phyloP scores from a whole-genome alignment of 2,888 invertebrate genomes.

The Idaea biselata region DNA sequence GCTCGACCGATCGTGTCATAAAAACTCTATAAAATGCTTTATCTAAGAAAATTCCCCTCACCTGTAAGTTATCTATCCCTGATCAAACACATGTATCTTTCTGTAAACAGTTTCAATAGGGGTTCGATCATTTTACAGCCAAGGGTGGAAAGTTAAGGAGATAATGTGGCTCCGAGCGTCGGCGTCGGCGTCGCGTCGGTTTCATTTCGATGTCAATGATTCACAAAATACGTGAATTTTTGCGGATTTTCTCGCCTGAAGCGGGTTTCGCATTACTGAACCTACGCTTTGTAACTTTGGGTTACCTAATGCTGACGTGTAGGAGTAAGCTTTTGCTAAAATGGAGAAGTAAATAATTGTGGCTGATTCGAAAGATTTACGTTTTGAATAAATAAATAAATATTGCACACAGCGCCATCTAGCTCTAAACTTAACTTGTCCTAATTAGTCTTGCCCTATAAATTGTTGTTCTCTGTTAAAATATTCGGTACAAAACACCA shows the following conservation, averaged over 20 bases:
- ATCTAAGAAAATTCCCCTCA: background rate
- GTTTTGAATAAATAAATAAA: no score
- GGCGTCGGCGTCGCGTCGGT: conserved; percentile 20
- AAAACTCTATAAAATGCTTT: background rate
- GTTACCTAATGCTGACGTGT: background rate
- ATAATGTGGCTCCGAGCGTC: background rate
- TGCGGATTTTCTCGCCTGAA: conserved; percentile 35
- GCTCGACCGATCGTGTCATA: background rate
- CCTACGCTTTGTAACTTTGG: conserved; percentile 5
- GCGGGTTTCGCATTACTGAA: conserved; percentile 24
- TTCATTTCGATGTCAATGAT: conserved; percentile 41
- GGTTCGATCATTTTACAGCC: background rate
- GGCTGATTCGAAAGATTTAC: background rate
- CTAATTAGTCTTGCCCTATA: no score
- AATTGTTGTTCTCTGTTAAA: background rate
- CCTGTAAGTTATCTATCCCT: background rate
- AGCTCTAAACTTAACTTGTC: no score
- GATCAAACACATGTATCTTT: background rate
- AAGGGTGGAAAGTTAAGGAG: background rate
- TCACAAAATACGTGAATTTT: conserved; percentile 36
- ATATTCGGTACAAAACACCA: background rate
- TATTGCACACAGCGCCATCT: no score
- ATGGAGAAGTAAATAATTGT: background rate
- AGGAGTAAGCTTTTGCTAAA: background rate
- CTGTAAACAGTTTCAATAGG: background rate